These are phyloP conservation scores for Dermatemys mawii DNA, from an alignment of 2,113 vertebrate genomes.

Conservation along the genomic window DNA sequence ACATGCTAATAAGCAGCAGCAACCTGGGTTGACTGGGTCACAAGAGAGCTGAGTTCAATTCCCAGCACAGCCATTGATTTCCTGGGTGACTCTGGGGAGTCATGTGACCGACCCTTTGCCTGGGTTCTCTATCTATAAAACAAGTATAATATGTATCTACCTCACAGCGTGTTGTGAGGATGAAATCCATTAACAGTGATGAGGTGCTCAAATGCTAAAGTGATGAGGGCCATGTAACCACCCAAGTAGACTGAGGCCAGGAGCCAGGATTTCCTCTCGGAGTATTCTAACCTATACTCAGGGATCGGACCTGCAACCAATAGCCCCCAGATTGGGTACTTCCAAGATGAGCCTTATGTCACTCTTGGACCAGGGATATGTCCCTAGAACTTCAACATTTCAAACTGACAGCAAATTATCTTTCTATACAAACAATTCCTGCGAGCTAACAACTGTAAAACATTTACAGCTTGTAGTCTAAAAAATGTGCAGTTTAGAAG, in stretches of 20 bases:
- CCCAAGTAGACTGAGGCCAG: no score
- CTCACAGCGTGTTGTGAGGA: no score
- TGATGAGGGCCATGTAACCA: no score
- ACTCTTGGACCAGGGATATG: not conserved
- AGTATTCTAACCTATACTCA: no score
- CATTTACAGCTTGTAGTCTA: not conserved
- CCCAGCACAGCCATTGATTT: not conserved
- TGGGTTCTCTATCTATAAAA: no score
- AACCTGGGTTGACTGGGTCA: not conserved
- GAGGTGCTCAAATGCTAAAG: no score
- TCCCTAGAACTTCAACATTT: not conserved
- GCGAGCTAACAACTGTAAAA: not conserved
- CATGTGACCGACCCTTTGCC: no score
- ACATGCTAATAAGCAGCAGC: not conserved
- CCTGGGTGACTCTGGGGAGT: not conserved
- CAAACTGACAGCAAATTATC: not conserved
- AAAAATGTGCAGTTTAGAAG: not conserved
- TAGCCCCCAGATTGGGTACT: not conserved
- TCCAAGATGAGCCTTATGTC: not conserved
- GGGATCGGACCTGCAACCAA: no score
- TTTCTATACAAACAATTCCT: not conserved
- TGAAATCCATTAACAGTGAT: no score
- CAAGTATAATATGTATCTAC: no score
- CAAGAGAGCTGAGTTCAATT: not conserved
- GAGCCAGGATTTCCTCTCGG: no score